Percentiles rank a stretch among this genome's conserved stretches.
Evolutionary conservation across 35 echinoderm and acorn worm genomes (phyloP).

Genomic region (Eucidaris tribuloides): DNA sequence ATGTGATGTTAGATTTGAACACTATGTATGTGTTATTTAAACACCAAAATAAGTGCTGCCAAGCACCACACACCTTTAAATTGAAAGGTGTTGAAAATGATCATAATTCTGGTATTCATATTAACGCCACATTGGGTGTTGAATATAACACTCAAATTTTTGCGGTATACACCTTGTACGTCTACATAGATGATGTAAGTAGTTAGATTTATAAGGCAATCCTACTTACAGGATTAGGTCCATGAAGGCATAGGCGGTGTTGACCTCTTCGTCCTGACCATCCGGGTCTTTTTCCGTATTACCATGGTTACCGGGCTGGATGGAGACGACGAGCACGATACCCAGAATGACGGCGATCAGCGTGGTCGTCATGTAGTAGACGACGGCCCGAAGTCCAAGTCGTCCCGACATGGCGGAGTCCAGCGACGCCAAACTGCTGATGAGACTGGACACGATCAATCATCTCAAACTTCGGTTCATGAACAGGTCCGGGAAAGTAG

Average conservation of each 20-base stretch:
- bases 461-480: conserved; percentile 98
- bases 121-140: too few relatives aligned
- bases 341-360: conserved; percentile 86
- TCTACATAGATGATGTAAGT: too few relatives aligned
- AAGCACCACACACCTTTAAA: too few relatives aligned
- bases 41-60: too few relatives aligned
- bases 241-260: conserved; percentile 83
- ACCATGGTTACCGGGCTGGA: conserved; percentile 62
- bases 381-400: conserved; percentile 75
- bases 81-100: too few relatives aligned
- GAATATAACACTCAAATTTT: too few relatives aligned
- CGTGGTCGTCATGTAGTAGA: conserved; percentile 89
- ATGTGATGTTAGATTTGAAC: too few relatives aligned
- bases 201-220: too few relatives aligned
- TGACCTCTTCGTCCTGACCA: conserved; percentile 65
- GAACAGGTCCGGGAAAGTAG: conserved; percentile 95
- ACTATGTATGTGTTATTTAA: too few relatives aligned
- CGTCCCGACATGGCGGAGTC: conserved; percentile 88
- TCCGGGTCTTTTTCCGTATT: conserved; percentile 4
- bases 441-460: conserved; percentile 95
- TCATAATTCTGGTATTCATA: too few relatives aligned
- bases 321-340: conserved; percentile 70
- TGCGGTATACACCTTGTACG: too few relatives aligned
- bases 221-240: conserved; percentile 91
- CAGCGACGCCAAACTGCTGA: conserved; percentile 78